Evolutionary conservation across 1,140 invertebrate species (phyloP), one percentile per base, ranked within the genome.

Genomic region (Calycopis cecrops): DNA sequence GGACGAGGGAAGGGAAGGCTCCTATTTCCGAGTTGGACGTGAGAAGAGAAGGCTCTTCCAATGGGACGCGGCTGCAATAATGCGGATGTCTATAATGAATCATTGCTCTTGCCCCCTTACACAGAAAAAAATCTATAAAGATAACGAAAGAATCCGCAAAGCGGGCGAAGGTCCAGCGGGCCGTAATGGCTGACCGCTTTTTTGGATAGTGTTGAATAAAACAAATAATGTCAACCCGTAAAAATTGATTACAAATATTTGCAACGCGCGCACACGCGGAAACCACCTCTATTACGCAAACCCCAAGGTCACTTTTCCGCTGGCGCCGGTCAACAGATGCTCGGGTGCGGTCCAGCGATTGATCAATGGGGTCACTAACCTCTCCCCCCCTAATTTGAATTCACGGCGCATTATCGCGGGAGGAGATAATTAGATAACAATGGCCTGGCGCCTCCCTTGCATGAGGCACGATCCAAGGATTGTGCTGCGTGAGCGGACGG

Each of bases 371-470:
- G 76, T 84, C 80, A 70, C 40, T 72, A 79, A 75, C 76, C 83
- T 71, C 71, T 77, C 80, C 77, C 79, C 76, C 73, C 66, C 77
- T 81, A 76, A 84, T 86, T 84, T 79, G 71, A 84, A 84, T 85
- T 82, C 79, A 78, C 79, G 71, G 76, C 78, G 70, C 69, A 79
- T 84, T 84, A 79, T 75, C 78, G 69, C 76, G 74, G 78, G 73
- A 28, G 21, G 21, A 76, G 67, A 63, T 84, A 84, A 86, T 86
- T 84, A 79, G 83, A 84, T 86, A 82, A 86, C 79, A 83, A 86
- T 80, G 72, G 75, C 69, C 69, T 67, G 67, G 72, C 76, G 69
- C 72, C 77, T 65, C 74, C 52, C 28, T 48, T 48, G 47, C 55
- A 54, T 47, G 11, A 21, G 44, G 55, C 48, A 53, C 55, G 57